phyloP scores from a whole-genome alignment of 2,888 invertebrate species.

The Mesorhabditis sp. region DNA sequence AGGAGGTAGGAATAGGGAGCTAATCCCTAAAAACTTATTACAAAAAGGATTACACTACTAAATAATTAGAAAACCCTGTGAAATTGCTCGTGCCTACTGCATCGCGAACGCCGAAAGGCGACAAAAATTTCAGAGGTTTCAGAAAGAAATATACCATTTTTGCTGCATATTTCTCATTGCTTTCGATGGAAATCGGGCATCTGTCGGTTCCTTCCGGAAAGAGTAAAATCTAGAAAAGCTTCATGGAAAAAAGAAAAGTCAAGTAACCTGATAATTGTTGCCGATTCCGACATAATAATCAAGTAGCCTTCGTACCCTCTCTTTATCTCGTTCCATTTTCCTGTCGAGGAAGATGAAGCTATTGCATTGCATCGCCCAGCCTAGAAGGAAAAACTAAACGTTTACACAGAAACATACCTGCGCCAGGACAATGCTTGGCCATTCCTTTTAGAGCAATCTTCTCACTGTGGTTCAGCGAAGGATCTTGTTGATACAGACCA shows the following conservation, averaged over 20 bases:
- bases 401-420: constrained; percentile 17
- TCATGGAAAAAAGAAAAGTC: not conserved
- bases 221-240: constrained; percentile 68
- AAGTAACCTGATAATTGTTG: constrained; percentile 64
- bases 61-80: too few relatives aligned
- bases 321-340: constrained; percentile 75
- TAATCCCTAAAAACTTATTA: constrained; percentile 57
- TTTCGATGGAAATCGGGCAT: constrained; percentile 69
- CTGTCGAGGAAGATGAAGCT: constrained; percentile 80
- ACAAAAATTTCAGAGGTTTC: too few relatives aligned
- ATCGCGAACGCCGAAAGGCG: too few relatives aligned
- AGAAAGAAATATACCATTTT: constrained; percentile 13
- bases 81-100: too few relatives aligned
- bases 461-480: constrained; percentile 62
- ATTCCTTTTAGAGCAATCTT: constrained; percentile 76
- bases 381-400: not conserved
- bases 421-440: constrained; percentile 46
- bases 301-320: constrained; percentile 69
- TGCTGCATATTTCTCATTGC: constrained; percentile 73
- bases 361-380: constrained; percentile 78
- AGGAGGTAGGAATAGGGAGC: constrained; percentile 71
- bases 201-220: constrained; percentile 85
- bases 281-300: constrained; percentile 72
- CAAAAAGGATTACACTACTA: not conserved
- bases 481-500: constrained; percentile 72